Conservation (phyloP, 2,888 invertebrate genomes). For the Drosophila yooni region DNA sequence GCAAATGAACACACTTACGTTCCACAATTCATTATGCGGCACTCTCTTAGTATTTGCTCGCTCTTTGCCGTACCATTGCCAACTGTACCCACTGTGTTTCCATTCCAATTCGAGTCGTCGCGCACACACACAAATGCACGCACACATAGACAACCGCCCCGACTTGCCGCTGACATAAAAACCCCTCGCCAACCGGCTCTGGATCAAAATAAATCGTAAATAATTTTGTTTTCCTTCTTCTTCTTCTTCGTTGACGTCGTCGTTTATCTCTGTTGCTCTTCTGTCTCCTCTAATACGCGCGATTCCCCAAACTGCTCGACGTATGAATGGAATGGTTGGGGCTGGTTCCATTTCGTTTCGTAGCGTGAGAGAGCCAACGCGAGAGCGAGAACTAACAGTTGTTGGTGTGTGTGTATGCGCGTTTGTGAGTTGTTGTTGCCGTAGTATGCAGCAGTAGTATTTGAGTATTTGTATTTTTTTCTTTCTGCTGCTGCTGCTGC, state of each 20-base stretch:
- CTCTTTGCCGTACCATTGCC: slow-evolving; percentile 59
- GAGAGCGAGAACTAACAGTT: slow-evolving; percentile 34
- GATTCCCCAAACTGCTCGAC: slow-evolving; percentile 37
- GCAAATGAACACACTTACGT: slow-evolving; percentile 61
- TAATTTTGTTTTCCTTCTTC: slow-evolving; percentile 72
- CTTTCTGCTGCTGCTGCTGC: slow-evolving; percentile 39
- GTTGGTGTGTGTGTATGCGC: slow-evolving; percentile 23
- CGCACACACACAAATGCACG: background rate
- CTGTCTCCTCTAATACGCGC: slow-evolving; percentile 71
- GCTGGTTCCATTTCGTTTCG: slow-evolving; percentile 18
- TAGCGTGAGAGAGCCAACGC: slow-evolving; percentile 27
- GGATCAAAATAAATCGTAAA: slow-evolving; percentile 78
- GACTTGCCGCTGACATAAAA: slow-evolving; percentile 74
- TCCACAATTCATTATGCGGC: slow-evolving; percentile 64
- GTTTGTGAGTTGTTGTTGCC: slow-evolving; percentile 43
- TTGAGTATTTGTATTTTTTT: slow-evolving; percentile 56
- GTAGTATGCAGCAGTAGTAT: slow-evolving; percentile 75
- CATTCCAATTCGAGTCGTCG: slow-evolving; percentile 46
- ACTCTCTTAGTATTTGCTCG: slow-evolving; percentile 48
- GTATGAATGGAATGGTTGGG: slow-evolving; percentile 76
- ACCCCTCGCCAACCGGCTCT: slow-evolving; percentile 40
- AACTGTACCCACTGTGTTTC: slow-evolving; percentile 61
- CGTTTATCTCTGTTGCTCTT: slow-evolving; percentile 34
- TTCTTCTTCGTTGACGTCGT: slow-evolving; percentile 25
- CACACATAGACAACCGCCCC: slow-evolving; percentile 34